A percentile compares a stretch with the other conserved stretches of the same genome.
These are phyloP conservation scores for Brachirus orientalis DNA, from an alignment of 2,113 vertebrate species.

Conservation along the genomic window DNA sequence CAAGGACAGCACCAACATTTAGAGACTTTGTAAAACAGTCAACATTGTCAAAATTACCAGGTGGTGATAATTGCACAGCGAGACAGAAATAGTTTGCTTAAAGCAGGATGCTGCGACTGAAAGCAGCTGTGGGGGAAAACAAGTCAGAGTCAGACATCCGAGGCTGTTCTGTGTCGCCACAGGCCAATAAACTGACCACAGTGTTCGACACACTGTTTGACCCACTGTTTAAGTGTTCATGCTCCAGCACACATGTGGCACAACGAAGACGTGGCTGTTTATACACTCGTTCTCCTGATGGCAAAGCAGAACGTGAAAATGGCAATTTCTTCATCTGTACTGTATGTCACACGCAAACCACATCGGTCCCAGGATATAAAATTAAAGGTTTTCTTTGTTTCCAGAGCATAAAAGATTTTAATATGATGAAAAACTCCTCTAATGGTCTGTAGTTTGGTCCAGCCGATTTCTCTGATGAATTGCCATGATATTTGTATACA, in stretches of 20 bases:
- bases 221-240: constrained; percentile 55
- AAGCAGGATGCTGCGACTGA: constrained; percentile 58
- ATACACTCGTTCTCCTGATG: constrained; percentile 9
- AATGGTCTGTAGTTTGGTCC: background rate
- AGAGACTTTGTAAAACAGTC: constrained; percentile 49
- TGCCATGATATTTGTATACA: no score
- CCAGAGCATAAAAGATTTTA: background rate
- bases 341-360: background rate
- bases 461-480: background rate
- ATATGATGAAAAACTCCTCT: background rate
- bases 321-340: background rate
- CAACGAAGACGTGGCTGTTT: constrained; percentile 25
- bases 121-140: constrained; percentile 69
- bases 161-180: constrained; percentile 56
- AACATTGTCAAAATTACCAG: constrained; percentile 70
- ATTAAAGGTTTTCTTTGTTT: background rate
- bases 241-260: constrained; percentile 48
- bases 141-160: constrained; percentile 67
- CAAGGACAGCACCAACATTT: constrained; percentile 32
- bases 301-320: background rate
- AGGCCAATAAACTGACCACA: constrained; percentile 72
- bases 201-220: constrained; percentile 57
- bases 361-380: background rate
- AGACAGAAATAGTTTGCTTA: constrained; percentile 65
- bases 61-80: constrained; percentile 64